These are phyloP conservation scores for Zingel zingel DNA, from an alignment of 2,113 vertebrate genomes.

Conservation along the genomic window DNA sequence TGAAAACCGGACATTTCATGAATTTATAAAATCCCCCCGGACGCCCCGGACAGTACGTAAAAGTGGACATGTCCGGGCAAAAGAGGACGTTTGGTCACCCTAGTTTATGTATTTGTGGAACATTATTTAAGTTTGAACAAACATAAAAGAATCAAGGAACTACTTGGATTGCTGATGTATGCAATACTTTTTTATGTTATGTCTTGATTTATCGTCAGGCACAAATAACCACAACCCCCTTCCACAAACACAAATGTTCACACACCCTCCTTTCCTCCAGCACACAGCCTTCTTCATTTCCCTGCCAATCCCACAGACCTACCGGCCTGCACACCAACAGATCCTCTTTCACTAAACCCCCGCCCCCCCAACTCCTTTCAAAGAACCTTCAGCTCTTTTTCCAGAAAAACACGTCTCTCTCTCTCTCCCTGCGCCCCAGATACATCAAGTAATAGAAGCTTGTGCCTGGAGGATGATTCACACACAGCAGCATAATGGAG, in stretches of 20 bases:
- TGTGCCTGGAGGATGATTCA: background rate
- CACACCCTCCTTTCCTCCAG: constrained; percentile 4
- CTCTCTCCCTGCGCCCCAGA: background rate
- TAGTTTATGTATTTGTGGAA: too few relatives aligned
- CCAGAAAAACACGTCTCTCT: background rate
- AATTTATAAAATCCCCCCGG: too few relatives aligned
- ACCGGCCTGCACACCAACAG: constrained; percentile 49
- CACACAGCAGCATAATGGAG: background rate
- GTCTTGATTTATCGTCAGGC: background rate
- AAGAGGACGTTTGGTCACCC: too few relatives aligned
- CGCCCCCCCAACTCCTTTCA: constrained; percentile 43
- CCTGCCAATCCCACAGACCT: constrained; percentile 38
- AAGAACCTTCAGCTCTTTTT: constrained; percentile 29
- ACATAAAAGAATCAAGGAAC: background rate
- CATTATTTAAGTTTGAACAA: background rate
- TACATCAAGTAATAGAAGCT: background rate
- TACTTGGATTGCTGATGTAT: background rate
- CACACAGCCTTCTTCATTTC: constrained; percentile 69
- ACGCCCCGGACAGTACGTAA: too few relatives aligned
- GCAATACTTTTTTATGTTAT: background rate
- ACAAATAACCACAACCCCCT: constrained; percentile 3
- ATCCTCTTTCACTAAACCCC: constrained; percentile 54
- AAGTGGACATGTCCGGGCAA: too few relatives aligned
- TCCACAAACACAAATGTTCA: background rate
- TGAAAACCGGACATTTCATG: too few relatives aligned